Conservation (phyloP, 2,113 vertebrate genomes). For the Orycteropus afer region DNA sequence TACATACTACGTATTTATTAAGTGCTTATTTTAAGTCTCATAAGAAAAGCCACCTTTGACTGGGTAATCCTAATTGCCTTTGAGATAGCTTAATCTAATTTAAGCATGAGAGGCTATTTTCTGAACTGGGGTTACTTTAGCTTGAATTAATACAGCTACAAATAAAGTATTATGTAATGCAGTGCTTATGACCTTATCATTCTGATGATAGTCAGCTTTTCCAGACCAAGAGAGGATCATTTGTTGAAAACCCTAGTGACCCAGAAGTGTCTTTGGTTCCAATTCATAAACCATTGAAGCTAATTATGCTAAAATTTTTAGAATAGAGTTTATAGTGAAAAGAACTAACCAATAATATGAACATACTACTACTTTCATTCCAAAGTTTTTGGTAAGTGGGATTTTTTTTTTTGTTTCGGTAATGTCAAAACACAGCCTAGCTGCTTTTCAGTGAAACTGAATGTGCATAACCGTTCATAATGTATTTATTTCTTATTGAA, state of each 20-base stretch:
- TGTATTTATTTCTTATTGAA: conserved; percentile 7
- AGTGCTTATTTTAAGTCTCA: not conserved
- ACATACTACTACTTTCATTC: conserved; percentile 39
- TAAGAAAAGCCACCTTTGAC: not conserved
- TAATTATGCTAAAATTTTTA: conserved; percentile 41
- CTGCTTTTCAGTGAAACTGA: conserved; percentile 59
- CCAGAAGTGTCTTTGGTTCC: conserved; percentile 49
- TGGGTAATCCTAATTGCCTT: conserved; percentile 19
- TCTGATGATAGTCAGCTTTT: conserved; percentile 32
- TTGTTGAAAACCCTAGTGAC: conserved; percentile 44
- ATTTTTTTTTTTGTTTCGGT: conserved; percentile 46
- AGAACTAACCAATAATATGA: not conserved
- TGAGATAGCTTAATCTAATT: conserved; percentile 1
- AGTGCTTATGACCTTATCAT: conserved; percentile 10
- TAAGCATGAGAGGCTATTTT: not conserved
- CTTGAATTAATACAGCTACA: conserved; percentile 54
- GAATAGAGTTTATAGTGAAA: conserved; percentile 16
- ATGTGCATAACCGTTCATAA: conserved; percentile 21
- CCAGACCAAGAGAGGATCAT: conserved; percentile 5
- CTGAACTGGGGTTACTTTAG: conserved; percentile 41
- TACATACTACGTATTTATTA: not conserved
- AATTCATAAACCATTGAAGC: conserved; percentile 28
- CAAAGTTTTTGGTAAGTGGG: conserved; percentile 59
- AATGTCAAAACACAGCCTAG: conserved; percentile 29
- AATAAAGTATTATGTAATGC: conserved; percentile 24